Percentiles rank a stretch among this genome's conserved stretches.
These are phyloP conservation scores for Peromyscus aztecus DNA, from an alignment of 2,797 vertebrate genomes.

Conservation along the genomic window DNA sequence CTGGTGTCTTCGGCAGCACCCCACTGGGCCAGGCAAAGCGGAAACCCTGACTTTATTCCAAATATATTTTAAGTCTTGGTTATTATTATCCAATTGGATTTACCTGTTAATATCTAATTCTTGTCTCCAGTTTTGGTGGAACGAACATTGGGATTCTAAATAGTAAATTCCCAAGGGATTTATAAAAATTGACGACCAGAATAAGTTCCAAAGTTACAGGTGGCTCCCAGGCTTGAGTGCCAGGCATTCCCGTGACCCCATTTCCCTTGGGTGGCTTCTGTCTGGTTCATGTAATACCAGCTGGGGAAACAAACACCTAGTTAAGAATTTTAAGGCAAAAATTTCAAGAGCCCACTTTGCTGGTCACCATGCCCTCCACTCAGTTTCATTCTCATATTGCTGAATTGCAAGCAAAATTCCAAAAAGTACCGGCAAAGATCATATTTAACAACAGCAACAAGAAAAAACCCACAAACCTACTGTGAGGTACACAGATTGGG, in stretches of 20 bases:
- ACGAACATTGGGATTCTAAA: slow-evolving; percentile 13
- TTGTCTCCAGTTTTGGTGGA: slow-evolving; percentile 46
- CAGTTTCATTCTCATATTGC: background rate
- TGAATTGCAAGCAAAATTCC: slow-evolving; percentile 43
- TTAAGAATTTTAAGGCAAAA: background rate
- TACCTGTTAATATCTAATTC: background rate
- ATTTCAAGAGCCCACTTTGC: background rate
- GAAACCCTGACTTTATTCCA: background rate
- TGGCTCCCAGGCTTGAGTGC: background rate
- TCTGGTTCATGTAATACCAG: background rate
- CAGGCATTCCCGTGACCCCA: background rate
- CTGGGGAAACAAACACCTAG: background rate
- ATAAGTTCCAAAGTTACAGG: background rate
- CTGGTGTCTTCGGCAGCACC: background rate
- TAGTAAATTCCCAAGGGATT: slow-evolving; percentile 1
- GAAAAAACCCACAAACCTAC: background rate
- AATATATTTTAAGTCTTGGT: background rate
- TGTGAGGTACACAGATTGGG: background rate
- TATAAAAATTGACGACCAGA: background rate
- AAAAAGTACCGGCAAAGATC: slow-evolving; percentile 23
- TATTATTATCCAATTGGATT: background rate
- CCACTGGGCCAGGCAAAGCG: background rate
- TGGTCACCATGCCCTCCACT: background rate
- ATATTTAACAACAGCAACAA: background rate
- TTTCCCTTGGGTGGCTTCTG: slow-evolving; percentile 38